These are phyloP conservation scores for Agelastica alni DNA, from an alignment of 2,888 invertebrate genomes.

Conservation along the genomic window DNA sequence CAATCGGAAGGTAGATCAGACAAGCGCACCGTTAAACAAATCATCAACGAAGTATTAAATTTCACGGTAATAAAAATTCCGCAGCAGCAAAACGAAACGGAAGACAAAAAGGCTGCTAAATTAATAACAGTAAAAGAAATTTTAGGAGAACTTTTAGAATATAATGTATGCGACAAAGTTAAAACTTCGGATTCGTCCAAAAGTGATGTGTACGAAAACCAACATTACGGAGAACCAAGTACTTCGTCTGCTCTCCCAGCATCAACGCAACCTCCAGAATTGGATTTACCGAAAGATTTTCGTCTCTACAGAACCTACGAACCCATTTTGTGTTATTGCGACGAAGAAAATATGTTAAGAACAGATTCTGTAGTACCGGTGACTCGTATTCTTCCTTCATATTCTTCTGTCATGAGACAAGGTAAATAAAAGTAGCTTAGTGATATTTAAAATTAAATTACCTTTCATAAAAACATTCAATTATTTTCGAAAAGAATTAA, in stretches of 20 bases:
- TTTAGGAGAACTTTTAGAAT: constrained; percentile 27
- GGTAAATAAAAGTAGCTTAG: too few species aligned
- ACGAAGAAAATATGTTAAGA: constrained; percentile 2
- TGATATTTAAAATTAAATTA: too few species aligned
- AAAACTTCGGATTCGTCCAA: neutral
- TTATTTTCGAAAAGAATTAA: too few species aligned
- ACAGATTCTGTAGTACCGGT: neutral
- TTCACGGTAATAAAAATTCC: constrained; percentile 12
- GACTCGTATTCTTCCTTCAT: constrained; percentile 44
- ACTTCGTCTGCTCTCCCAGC: neutral
- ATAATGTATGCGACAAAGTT: constrained; percentile 15
- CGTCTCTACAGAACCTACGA: neutral
- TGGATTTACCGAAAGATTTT: neutral
- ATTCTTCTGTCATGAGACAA: constrained; percentile 48
- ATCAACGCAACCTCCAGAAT: neutral
- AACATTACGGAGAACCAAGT: neutral
- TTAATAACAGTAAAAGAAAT: constrained; percentile 30
- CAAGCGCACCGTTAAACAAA: constrained; percentile 24
- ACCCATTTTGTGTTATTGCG: constrained; percentile 15
- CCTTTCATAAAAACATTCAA: too few species aligned
- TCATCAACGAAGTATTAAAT: constrained; percentile 27
- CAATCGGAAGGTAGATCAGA: neutral
- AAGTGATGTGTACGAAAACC: neutral
- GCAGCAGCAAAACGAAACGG: neutral
- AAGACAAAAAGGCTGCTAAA: neutral